Evolutionary conservation across 2,888 invertebrate genomes (phyloP), one percentile per base, ranked within the genome.

Genomic region (Volucella zonaria): DNA sequence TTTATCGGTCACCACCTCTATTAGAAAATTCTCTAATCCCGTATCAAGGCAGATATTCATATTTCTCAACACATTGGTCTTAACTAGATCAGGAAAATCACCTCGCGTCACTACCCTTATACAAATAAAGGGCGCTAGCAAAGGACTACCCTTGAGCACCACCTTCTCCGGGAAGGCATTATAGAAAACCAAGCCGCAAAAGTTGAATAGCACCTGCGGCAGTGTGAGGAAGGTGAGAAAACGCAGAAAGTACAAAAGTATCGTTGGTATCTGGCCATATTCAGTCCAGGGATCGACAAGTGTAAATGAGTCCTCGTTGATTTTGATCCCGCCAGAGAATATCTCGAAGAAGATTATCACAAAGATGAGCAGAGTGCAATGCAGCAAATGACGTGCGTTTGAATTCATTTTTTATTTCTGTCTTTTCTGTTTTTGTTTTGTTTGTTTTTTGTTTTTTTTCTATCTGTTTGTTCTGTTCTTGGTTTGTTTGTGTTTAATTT

Each of bases 81-180:
- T 95, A 3, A 99, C 98, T 87, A 99, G 93, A 88, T 97, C 96
- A 4, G 98, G 96, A 91, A 96, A 99, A 92, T 98, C 97, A 47
- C 99, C 98, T 79, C 98, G 94, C 0, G 98, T 99, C 8, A 99
- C 98, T 38, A 98, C 95, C 87, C 98, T 94, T 88, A 99, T 96
- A 91, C 98, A 98, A 79, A 99, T 96, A 91, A 98, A 98, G 3
- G 98, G 98, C 62, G 98, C 97, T 87, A 98, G 92, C 45, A 98
- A 92, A 2, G 98, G 98, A 8, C 97, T 97, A 15, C 97, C 97
- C 92, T 97, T 97, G 45, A 97, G 92, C 87, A 95, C 93, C 3
- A 97, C 96, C 92, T 97, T 97, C 88, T 98, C 97, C 68, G 98
- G 97, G 91, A 99, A 99, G 87, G 98, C 97, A 93, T 98, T 98